A percentile compares a stretch with the other conserved stretches of the same genome.
phyloP scores from a whole-genome alignment of 2,113 vertebrate species.

The Dipodomys merriami region DNA sequence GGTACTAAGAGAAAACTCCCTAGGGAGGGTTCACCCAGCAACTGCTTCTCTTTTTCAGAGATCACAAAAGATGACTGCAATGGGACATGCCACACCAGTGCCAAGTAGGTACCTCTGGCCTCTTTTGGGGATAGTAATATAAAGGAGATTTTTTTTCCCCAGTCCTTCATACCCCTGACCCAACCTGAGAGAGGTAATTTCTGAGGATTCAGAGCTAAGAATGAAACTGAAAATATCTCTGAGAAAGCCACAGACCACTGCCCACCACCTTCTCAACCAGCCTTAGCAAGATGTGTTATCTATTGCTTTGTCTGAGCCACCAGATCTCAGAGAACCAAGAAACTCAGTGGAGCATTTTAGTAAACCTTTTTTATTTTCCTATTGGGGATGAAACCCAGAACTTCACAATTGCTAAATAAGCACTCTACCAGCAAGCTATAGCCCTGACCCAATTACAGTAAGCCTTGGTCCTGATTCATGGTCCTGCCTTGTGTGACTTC shows the following conservation, averaged over 20 bases:
- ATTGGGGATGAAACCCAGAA: no score
- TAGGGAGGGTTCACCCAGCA: not conserved
- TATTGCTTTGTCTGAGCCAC: not conserved
- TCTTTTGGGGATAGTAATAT: not conserved
- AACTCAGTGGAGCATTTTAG: not conserved
- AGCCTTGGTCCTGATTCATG: not conserved
- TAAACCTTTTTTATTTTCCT: not conserved
- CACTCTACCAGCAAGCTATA: no score
- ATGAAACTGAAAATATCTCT: not conserved
- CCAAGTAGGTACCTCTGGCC: conserved; percentile 90
- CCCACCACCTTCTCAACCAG: not conserved
- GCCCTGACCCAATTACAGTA: not conserved
- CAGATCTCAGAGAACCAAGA: not conserved
- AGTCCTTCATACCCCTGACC: not conserved
- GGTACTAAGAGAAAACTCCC: not conserved
- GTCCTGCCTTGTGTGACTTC: not conserved
- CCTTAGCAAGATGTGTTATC: not conserved
- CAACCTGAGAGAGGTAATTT: not conserved
- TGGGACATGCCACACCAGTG: conserved; percentile 92
- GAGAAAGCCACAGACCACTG: not conserved
- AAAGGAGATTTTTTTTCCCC: not conserved
- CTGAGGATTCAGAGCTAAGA: not conserved
- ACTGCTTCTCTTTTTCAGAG: conserved; percentile 84
- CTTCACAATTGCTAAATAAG: no score
- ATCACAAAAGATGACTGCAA: conserved; percentile 88